A percentile compares a stretch with the other conserved stretches of the same genome.
Evolutionary conservation across 1,140 invertebrate genomes (phyloP).

Genomic region (Aphelenchoides besseyi): DNA sequence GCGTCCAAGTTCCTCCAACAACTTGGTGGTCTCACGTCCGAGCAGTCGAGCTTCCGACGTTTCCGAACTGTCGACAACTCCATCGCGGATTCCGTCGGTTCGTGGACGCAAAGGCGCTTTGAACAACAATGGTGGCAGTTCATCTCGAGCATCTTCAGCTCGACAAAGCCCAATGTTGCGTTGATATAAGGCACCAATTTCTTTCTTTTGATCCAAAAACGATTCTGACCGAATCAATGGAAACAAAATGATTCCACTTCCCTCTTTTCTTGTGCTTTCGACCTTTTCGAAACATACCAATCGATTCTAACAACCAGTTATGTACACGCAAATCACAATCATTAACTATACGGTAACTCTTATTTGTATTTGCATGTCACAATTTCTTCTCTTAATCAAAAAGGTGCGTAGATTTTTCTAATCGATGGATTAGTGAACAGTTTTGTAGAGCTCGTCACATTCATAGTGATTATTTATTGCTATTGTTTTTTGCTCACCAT

Average conservation of each 20-base stretch:
- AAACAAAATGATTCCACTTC: background rate
- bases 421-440: too few relatives aligned
- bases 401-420: too few relatives aligned
- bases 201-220: background rate
- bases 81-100: slow-evolving; percentile 24
- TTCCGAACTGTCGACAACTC: slow-evolving; percentile 19
- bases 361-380: too few relatives aligned
- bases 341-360: too few relatives aligned
- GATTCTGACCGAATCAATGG: background rate
- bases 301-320: background rate
- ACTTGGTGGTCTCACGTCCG: slow-evolving; percentile 25
- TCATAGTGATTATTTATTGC: too few relatives aligned
- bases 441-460: too few relatives aligned
- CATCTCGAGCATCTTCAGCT: background rate
- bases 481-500: too few relatives aligned
- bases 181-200: background rate
- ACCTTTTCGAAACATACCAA: background rate
- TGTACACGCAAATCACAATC: background rate
- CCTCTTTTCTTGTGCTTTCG: background rate
- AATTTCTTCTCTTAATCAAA: too few relatives aligned
- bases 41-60: slow-evolving; percentile 28
- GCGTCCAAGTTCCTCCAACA: slow-evolving; percentile 26
- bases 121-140: background rate
- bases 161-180: slow-evolving; percentile 1
- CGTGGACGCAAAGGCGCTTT: background rate